Evolutionary conservation across 2,113 vertebrate genomes (phyloP).

Genomic region (Istiophorus platypterus): DNA sequence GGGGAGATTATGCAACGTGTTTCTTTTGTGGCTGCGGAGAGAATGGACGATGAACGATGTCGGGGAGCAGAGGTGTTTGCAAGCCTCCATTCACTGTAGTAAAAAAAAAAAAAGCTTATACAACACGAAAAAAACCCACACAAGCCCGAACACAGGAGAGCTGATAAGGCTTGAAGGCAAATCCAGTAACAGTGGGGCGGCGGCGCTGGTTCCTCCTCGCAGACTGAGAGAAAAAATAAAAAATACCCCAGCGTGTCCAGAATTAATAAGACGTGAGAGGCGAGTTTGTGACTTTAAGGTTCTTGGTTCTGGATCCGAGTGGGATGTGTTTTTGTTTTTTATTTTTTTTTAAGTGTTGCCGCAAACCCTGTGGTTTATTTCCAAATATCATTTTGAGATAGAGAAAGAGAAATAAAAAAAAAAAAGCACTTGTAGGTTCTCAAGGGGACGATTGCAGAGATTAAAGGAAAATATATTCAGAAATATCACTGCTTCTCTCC

Average conservation of each 20-base stretch:
- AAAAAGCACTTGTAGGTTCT: neutral
- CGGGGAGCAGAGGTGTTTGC: constrained; percentile 62
- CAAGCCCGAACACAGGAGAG: neutral
- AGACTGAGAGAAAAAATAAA: constrained; percentile 11
- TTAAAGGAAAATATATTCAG: neutral
- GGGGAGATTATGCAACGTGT: constrained; percentile 44
- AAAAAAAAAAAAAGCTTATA: constrained; percentile 49
- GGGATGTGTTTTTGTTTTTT: no score
- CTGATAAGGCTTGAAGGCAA: constrained; percentile 33
- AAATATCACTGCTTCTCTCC: constrained; percentile 4
- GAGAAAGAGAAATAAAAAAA: neutral
- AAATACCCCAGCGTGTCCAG: neutral
- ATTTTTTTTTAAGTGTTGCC: no score
- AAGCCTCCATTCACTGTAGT: constrained; percentile 45
- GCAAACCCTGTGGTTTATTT: neutral
- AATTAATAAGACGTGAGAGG: constrained; percentile 9
- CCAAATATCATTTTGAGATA: neutral
- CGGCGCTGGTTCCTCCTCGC: constrained; percentile 7
- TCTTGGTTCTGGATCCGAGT: neutral
- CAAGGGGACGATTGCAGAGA: neutral
- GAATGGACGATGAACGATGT: constrained; percentile 46
- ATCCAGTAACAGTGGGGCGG: constrained; percentile 5
- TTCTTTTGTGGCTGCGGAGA: constrained; percentile 47
- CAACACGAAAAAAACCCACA: constrained; percentile 50
- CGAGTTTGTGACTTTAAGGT: neutral